Conservation (phyloP, 2,113 vertebrate species). For the Corapipo altera region DNA sequence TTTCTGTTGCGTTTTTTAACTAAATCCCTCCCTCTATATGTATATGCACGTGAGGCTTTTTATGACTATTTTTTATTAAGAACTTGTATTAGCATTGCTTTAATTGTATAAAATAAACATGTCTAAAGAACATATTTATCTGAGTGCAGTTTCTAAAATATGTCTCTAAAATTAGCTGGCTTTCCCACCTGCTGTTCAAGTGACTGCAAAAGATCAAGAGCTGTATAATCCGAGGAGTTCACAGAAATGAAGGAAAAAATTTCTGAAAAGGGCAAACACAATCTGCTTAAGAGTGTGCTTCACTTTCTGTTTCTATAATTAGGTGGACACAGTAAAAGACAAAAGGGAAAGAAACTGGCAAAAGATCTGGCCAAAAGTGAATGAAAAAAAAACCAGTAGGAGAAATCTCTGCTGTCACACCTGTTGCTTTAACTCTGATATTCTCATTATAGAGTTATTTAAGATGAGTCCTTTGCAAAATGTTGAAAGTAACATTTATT, state of each 20-base stretch:
- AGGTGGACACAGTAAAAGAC: background rate
- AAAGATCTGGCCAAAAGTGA: background rate
- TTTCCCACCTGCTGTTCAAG: slow-evolving; percentile 56
- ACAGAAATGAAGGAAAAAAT: background rate
- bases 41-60: background rate
- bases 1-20: background rate
- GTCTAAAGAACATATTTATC: slow-evolving; percentile 11
- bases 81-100: background rate
- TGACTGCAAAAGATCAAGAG: slow-evolving; percentile 26
- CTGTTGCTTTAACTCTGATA: background rate
- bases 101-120: background rate
- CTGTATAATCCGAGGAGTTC: background rate
- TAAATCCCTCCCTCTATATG: background rate
- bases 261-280: background rate
- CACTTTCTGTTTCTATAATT: slow-evolving; percentile 1
- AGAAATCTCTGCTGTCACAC: background rate
- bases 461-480: background rate
- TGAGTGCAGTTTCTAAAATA: background rate
- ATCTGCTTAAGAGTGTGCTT: background rate
- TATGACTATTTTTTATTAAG: background rate
- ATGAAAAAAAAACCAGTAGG: background rate
- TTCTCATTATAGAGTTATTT: background rate
- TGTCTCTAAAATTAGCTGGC: slow-evolving; percentile 8
- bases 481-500: background rate
- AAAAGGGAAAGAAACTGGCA: background rate